These are phyloP conservation scores for Mico argentatus DNA, from an alignment of 2,797 vertebrate genomes.

Conservation along the genomic window DNA sequence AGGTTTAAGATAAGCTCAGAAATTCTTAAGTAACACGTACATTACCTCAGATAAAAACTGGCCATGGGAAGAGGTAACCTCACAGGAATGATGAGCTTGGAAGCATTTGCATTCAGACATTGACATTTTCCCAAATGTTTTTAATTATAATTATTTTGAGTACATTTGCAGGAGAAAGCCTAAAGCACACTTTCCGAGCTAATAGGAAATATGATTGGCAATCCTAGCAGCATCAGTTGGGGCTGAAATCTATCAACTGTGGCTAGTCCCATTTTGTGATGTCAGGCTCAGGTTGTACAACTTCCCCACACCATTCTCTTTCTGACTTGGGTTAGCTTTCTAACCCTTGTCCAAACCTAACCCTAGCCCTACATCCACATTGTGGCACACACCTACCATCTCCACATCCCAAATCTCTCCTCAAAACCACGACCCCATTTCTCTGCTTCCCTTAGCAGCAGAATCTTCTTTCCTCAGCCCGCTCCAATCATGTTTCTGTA, in stretches of 20 bases:
- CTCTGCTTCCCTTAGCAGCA: neutral
- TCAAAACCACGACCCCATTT: neutral
- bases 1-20: conserved; percentile 63
- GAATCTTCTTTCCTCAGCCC: neutral
- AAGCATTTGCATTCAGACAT: conserved; percentile 68
- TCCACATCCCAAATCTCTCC: neutral
- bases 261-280: neutral
- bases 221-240: neutral
- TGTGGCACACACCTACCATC: neutral
- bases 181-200: conserved; percentile 53
- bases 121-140: conserved; percentile 71
- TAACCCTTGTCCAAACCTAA: neutral
- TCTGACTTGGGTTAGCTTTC: neutral
- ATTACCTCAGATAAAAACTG: conserved; percentile 68
- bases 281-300: neutral
- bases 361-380: neutral
- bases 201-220: conserved; percentile 68
- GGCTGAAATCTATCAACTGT: conserved; percentile 48
- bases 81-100: conserved; percentile 46
- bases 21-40: conserved; percentile 59
- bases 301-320: neutral
- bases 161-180: conserved; percentile 61
- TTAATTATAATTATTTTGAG: conserved; percentile 72
- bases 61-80: conserved; percentile 58
- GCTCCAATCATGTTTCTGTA: neutral